Percentiles rank a stretch among this genome's conserved stretches.
Conservation (phyloP, 2,888 invertebrate species). For the Pseudeuparius sepicola region DNA sequence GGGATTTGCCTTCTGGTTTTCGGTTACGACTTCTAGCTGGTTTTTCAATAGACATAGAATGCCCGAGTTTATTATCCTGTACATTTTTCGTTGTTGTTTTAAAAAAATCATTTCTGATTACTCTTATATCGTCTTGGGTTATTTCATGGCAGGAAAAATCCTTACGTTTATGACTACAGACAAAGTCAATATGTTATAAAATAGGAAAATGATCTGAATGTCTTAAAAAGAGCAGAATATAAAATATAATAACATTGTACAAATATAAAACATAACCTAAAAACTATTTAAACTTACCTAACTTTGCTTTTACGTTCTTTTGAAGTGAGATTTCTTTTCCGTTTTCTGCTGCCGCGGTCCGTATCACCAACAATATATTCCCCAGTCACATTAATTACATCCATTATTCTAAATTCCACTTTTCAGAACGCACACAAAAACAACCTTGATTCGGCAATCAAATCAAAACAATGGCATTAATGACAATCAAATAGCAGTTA, state of each 20-base stretch:
- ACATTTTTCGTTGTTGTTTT: conserved; percentile 12
- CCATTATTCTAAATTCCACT: too few relatives aligned
- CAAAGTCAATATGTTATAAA: conserved; percentile 13
- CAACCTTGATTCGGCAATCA: too few relatives aligned
- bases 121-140: conserved; percentile 11
- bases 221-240: conserved; percentile 4
- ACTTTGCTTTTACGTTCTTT: conserved; percentile 3
- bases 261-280: conserved; percentile 6
- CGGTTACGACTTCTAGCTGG: conserved; percentile 8
- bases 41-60: conserved; percentile 7
- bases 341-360: conserved; percentile 4
- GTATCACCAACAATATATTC: conserved; percentile 6
- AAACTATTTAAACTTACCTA: conserved; percentile 6
- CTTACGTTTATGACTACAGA: conserved; percentile 13
- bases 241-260: neutral
- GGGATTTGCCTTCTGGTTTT: conserved; percentile 11
- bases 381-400: conserved; percentile 4
- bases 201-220: conserved; percentile 9
- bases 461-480: too few relatives aligned
- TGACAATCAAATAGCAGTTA: too few relatives aligned
- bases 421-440: too few relatives aligned
- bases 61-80: conserved; percentile 4
- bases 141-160: conserved; percentile 13
- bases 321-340: conserved; percentile 3
- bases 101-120: conserved; percentile 11